Percentiles rank a stretch among this genome's conserved stretches.
phyloP scores from a whole-genome alignment of 2,113 vertebrate species.

The Saimiri boliviensis region DNA sequence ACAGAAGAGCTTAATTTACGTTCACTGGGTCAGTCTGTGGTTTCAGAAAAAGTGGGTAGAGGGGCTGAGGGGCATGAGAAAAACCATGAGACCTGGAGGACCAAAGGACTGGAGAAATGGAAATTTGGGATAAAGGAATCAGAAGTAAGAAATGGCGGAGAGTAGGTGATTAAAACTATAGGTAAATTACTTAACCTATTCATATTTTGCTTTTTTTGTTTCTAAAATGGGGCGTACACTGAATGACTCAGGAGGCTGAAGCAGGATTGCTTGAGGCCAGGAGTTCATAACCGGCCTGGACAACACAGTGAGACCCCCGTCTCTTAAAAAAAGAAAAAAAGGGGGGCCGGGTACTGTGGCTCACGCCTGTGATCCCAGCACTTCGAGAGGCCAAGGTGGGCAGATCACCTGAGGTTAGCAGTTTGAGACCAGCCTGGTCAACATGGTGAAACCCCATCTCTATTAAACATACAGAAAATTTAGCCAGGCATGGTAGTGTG shows the following conservation, averaged over 20 bases:
- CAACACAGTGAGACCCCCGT: too few relatives aligned
- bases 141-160: background rate
- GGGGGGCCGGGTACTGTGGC: accelerated
- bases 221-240: background rate
- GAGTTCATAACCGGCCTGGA: too few relatives aligned
- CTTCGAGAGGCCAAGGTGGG: too few relatives aligned
- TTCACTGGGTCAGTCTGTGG: constrained; percentile 88
- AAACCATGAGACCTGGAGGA: background rate
- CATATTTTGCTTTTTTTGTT: background rate
- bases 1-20: constrained; percentile 95
- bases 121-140: background rate
- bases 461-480: background rate
- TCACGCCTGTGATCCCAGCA: too few relatives aligned
- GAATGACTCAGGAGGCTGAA: too few relatives aligned
- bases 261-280: too few relatives aligned
- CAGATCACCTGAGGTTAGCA: too few relatives aligned
- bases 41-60: background rate
- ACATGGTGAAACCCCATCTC: too few relatives aligned
- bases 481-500: background rate
- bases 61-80: background rate
- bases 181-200: background rate
- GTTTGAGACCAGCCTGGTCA: too few relatives aligned
- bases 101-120: background rate
- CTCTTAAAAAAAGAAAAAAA: too few relatives aligned
- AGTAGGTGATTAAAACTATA: background rate